These are phyloP conservation scores for Diadema setosum DNA, from an alignment of 35 echinoderm and acorn worm genomes.

Conservation along the genomic window DNA sequence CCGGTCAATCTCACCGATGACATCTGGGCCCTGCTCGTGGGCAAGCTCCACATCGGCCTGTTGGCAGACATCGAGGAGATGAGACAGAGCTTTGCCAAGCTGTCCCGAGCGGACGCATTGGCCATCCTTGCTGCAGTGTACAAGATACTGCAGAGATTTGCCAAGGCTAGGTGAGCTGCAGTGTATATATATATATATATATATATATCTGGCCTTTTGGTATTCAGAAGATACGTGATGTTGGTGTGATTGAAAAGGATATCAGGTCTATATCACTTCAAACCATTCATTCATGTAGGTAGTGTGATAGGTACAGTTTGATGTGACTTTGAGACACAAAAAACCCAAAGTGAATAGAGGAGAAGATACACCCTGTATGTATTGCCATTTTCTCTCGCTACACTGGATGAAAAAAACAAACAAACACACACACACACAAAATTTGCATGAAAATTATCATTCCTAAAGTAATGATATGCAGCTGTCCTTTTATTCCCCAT, in stretches of 20 bases:
- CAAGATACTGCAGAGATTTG: background rate
- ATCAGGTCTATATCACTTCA: background rate
- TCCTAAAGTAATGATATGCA: too few relatives aligned
- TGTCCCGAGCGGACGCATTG: background rate
- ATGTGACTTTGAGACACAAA: background rate
- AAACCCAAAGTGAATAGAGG: too few relatives aligned
- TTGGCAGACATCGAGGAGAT: background rate
- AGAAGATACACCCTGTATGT: too few relatives aligned
- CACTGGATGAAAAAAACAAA: too few relatives aligned
- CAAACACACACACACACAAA: too few relatives aligned
- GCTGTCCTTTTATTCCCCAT: too few relatives aligned
- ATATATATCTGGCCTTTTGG: too few relatives aligned
- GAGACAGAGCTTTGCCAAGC: background rate
- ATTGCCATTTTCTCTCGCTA: too few relatives aligned
- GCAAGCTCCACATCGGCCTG: background rate
- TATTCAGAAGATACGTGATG: too few relatives aligned
- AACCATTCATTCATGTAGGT: background rate
- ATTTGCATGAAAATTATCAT: too few relatives aligned
- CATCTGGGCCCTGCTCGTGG: conserved; percentile 51
- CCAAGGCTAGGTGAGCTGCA: background rate
- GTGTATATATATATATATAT: background rate
- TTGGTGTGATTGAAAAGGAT: background rate
- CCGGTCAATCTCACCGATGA: conserved; percentile 34
- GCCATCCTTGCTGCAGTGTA: background rate
- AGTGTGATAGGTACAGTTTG: background rate